phyloP scores from a whole-genome alignment of 2,888 invertebrate genomes.

The Chymomyza caudatula region DNA sequence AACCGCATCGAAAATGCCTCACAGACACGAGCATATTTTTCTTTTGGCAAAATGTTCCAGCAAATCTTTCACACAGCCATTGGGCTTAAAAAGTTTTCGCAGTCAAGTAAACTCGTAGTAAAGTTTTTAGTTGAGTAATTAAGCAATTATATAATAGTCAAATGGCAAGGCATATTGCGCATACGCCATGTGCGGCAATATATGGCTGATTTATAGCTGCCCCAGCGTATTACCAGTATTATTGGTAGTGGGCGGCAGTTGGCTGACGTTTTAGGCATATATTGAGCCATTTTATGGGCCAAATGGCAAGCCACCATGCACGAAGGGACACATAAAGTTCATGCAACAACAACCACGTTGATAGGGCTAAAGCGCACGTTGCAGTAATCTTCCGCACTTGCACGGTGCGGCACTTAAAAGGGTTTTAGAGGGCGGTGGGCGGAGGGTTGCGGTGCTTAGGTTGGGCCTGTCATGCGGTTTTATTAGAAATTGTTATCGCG shows the following conservation, averaged over 20 bases:
- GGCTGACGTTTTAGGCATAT: constrained; percentile 31
- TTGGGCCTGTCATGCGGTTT: constrained; percentile 61
- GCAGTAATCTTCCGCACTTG: constrained; percentile 52
- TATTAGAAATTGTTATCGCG: constrained; percentile 71
- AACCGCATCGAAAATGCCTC: neutral
- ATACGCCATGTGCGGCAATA: constrained; percentile 38
- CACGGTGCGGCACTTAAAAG: constrained; percentile 38
- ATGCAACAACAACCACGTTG: neutral
- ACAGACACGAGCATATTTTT: neutral
- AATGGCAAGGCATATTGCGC: constrained; percentile 18
- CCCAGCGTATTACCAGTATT: neutral
- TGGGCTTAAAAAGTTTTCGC: constrained; percentile 26
- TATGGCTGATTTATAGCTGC: constrained; percentile 39
- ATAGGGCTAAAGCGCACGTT: constrained; percentile 13
- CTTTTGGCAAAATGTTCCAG: neutral
- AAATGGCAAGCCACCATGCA: neutral
- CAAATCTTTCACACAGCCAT: too few species aligned
- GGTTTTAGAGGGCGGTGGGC: neutral
- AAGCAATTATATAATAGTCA: constrained; percentile 44
- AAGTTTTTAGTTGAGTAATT: constrained; percentile 39
- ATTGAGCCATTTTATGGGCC: constrained; percentile 60
- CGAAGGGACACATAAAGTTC: neutral
- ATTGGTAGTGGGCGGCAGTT: constrained; percentile 7
- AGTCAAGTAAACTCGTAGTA: neutral
- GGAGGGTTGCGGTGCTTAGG: neutral